These are phyloP conservation scores for Zenarchopterus dispar DNA, from an alignment of 2,797 vertebrate genomes.

Conservation along the genomic window DNA sequence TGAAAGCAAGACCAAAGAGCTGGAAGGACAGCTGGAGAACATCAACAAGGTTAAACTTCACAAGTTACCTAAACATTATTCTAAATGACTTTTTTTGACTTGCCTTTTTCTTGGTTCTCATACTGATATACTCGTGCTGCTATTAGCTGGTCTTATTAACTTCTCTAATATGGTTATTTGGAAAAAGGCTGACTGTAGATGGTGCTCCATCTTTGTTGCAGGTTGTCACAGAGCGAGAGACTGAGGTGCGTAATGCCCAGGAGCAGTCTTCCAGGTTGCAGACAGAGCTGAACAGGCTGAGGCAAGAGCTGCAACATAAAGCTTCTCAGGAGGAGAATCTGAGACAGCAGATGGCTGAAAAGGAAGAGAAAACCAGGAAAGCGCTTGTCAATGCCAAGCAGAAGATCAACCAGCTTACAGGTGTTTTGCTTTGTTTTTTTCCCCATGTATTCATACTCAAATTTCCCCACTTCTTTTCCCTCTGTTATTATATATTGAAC, in stretches of 20 bases:
- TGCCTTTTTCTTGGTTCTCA: too few relatives aligned
- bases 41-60: slow-evolving; percentile 85
- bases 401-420: slow-evolving; percentile 89
- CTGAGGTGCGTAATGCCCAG: slow-evolving; percentile 85
- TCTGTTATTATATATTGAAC: too few relatives aligned
- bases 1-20: slow-evolving; percentile 84
- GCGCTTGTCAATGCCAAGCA: slow-evolving; percentile 90
- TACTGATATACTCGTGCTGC: neutral
- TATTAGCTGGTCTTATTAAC: neutral
- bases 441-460: neutral
- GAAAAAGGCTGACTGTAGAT: neutral
- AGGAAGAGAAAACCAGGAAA: slow-evolving; percentile 96
- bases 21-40: slow-evolving; percentile 90
- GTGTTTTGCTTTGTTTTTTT: slow-evolving; percentile 65
- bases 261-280: slow-evolving; percentile 89
- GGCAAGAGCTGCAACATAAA: slow-evolving; percentile 93
- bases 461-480: neutral
- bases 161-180: neutral
- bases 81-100: too few relatives aligned
- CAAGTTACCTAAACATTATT: neutral
- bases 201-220: slow-evolving; percentile 39
- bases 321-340: slow-evolving; percentile 88
- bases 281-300: slow-evolving; percentile 85
- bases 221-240: slow-evolving; percentile 88
- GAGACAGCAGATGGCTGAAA: slow-evolving; percentile 91